Evolutionary conservation across 1,140 invertebrate species (phyloP).

Genomic region (Hydropsyche tenuis): DNA sequence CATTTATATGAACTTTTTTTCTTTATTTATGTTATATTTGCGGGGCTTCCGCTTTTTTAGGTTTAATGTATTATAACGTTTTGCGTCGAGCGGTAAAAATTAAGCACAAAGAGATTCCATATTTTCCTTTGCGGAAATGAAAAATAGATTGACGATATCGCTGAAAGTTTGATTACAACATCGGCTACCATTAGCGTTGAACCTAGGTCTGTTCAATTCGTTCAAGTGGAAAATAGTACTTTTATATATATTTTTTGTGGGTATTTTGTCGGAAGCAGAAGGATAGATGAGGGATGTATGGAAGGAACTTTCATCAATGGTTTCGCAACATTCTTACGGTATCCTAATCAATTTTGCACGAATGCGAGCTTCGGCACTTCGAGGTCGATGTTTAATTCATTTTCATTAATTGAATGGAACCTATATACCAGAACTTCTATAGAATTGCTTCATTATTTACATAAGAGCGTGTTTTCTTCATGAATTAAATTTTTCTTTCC

Average conservation of each 20-base stretch:
- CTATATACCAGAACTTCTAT: background rate
- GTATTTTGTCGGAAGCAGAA: background rate
- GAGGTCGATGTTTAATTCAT: conserved; percentile 41
- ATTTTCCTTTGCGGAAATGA: conserved; percentile 14
- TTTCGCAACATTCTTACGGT: conserved; percentile 15
- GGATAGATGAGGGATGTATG: conserved; percentile 16
- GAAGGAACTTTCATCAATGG: background rate
- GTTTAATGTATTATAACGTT: conserved; percentile 7
- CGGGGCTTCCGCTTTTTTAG: conserved; percentile 8
- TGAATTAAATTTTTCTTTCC: no score
- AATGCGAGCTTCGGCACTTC: conserved; percentile 11
- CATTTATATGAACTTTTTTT: conserved; percentile 5
- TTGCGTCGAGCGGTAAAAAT: background rate
- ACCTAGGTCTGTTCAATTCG: background rate
- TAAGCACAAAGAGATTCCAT: conserved; percentile 17
- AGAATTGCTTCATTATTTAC: conserved; percentile 13
- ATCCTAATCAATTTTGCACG: conserved; percentile 36
- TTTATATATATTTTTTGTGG: no score
- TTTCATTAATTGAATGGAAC: conserved; percentile 45
- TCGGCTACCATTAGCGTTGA: background rate
- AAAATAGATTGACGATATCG: conserved; percentile 13
- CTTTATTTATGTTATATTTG: background rate
- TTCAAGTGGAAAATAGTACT: conserved; percentile 2
- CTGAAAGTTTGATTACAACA: conserved; percentile 13
- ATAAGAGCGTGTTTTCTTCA: background rate